Evolutionary conservation across 2,797 vertebrate genomes (phyloP), one percentile per base, ranked within the genome.

Genomic region (Echeneis naucrates): DNA sequence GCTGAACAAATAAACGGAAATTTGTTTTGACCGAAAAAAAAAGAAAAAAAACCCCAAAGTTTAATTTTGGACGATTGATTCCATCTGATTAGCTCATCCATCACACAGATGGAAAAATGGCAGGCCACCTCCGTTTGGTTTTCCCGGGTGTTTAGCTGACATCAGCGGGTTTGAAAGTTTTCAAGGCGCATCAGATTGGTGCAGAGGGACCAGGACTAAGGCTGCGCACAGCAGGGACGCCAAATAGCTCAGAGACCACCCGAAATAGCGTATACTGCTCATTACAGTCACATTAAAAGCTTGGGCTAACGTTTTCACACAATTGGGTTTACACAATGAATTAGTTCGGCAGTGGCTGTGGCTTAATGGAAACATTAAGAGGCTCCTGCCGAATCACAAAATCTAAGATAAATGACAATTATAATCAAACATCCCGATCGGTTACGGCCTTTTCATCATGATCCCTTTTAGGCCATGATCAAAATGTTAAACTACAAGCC

Each of bases 121-220:
- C 2, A 19, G 12, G 9, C 8, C 0, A 3, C 1, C 1, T 32
- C 10, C 7, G 40, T 19, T 52, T 58, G 24, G 4, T 38, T 37
- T n/a, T 33, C 21, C 4, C 7, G 11, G 23, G 30, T 30, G 12
- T 83, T 64, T 33, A 30, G 73, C 77, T 76, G 78, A 84, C 53
- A 61, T 68, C 60, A 63, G 40, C 74, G 35, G 33, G 58, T 68
- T 58, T 65, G n/a, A 68, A 82, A 81, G 77, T 83, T 86, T 77
- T 0, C 38, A 9, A 33, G 44, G 19, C 10, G n/a, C 23, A 50
- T 55, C 53, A 63, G 33, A 21, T n/a, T 67, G 66, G 45, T 73
- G 79, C 79, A 83, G 60, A 71, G 56, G 55, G 33, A 24, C 17
- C 50, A n/a, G 57, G 50, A 27, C 47, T 9, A 32, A 35, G 42